Conservation (phyloP, 2,888 invertebrate species). For the Mactromeris polynyma region DNA sequence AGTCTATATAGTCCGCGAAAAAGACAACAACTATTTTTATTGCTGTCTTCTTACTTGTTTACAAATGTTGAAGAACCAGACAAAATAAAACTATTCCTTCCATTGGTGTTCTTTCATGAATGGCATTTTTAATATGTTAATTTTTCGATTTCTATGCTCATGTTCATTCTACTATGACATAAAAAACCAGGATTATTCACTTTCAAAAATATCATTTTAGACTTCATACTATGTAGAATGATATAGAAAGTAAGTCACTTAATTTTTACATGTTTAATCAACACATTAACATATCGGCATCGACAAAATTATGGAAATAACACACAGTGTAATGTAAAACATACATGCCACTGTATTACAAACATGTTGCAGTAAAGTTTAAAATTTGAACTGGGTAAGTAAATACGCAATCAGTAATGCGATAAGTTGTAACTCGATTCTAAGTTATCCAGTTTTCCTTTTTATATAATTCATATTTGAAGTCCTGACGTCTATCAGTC, state of each 20-base stretch:
- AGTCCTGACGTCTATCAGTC: conserved; percentile 91
- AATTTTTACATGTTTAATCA: background rate
- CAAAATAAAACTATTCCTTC: no score
- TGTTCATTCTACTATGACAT: no score
- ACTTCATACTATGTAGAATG: no score
- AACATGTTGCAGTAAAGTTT: background rate
- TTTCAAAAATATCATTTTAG: no score
- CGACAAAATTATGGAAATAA: background rate
- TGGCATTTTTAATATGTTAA: no score
- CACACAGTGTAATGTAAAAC: background rate
- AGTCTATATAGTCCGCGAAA: no score
- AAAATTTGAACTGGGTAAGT: background rate
- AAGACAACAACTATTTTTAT: no score
- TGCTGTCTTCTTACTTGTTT: no score
- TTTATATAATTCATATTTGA: conserved; percentile 97
- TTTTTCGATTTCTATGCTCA: no score
- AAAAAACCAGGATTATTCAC: no score
- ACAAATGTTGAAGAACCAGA: no score
- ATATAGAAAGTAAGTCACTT: background rate
- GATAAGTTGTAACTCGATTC: background rate
- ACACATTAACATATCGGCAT: background rate
- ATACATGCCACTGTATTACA: background rate
- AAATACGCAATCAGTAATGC: background rate
- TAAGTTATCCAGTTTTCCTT: conserved; percentile 7
- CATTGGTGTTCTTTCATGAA: no score